These are phyloP conservation scores for Diglossa cyanea DNA, from an alignment of 2,797 vertebrate species.

Conservation along the genomic window DNA sequence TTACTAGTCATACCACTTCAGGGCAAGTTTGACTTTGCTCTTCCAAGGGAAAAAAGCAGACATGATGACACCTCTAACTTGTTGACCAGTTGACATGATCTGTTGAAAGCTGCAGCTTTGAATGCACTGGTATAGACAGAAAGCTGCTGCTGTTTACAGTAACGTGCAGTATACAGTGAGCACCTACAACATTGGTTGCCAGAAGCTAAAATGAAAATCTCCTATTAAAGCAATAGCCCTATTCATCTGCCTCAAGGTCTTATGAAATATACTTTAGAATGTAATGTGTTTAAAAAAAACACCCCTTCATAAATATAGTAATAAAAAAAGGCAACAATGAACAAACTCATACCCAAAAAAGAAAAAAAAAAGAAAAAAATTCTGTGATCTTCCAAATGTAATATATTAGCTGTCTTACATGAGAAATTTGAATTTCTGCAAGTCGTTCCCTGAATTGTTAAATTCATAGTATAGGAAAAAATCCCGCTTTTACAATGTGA, in stretches of 20 bases:
- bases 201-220: not conserved
- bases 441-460: not conserved
- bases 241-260: not conserved
- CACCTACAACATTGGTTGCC: not conserved
- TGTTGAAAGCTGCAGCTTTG: not conserved
- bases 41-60: not conserved
- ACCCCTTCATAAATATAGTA: accelerated
- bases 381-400: not conserved
- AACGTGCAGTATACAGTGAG: not conserved
- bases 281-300: not conserved
- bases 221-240: not conserved
- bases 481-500: not conserved
- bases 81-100: not conserved
- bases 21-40: not conserved
- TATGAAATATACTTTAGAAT: not conserved
- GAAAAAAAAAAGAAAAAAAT: not conserved
- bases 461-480: not conserved
- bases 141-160: not conserved
- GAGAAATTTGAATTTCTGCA: not conserved
- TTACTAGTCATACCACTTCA: not conserved
- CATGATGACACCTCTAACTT: not conserved
- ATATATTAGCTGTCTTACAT: not conserved
- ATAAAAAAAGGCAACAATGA: not conserved
- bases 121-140: not conserved
- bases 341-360: not conserved